Evolutionary conservation across 2,888 invertebrate species (phyloP), one percentile per base, ranked within the genome.

Genomic region (Rhamnusium bicolor): DNA sequence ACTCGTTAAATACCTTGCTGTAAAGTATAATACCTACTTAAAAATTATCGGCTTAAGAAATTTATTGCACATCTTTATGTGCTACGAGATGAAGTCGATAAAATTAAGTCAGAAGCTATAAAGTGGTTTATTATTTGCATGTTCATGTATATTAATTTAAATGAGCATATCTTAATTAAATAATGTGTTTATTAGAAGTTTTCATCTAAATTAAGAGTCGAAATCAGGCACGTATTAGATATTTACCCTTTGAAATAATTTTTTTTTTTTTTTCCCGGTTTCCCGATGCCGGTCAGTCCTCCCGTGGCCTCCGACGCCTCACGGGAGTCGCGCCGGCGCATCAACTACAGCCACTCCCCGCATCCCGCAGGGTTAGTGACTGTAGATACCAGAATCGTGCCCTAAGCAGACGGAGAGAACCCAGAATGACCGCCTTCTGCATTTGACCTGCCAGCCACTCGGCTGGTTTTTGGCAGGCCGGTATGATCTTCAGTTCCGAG

Each of bases 1-100:
- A 54, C 53, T 54, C 19, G 21, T 54, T 54, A 54, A 54, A 54
- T 54, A 54, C 53, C 21, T 54, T 18, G 18, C 24, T 21, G 6
- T 54, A 24, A 21, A 24, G n/a, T 54, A 40, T 40, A 40, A 54
- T 54, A 54, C 53, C 21, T 12, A n/a, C 21, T 19, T 54, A 54
- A 54, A 54, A 54, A 21, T 40, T 40, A 40, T 40, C 40, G 1
- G 40, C 40, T 40, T n/a, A 40, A 40, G 40, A 40, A 40, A 40
- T 40, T 40, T 40, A 40, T 40, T 40, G 40, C n/a, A 40, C 40
- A 40, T 40, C 40, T 40, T 40, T 40, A 40, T 40, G 40, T 40
- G 40, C 40, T n/a, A 40, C n/a, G 40, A 40, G 40, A 40, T 40
- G 40, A 40, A 40, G 40, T 40, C 40, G 40, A 40, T 40, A 40